These are phyloP conservation scores for Thunnus thynnus DNA, from an alignment of 2,113 vertebrate genomes.

Conservation along the genomic window DNA sequence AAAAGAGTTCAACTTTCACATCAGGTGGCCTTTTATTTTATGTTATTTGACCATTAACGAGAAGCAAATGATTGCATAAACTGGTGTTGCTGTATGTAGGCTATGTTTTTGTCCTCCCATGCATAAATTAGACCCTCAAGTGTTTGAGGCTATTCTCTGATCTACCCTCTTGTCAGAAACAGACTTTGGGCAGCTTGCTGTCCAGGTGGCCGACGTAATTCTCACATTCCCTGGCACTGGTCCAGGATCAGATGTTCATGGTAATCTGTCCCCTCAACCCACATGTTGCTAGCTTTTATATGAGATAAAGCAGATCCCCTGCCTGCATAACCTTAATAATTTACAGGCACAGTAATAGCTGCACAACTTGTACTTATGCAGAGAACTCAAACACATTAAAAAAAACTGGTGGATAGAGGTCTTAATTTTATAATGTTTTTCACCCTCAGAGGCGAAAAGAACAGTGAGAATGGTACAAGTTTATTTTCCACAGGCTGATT, in stretches of 20 bases:
- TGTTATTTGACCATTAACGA: conserved; percentile 9
- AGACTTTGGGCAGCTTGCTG: conserved; percentile 32
- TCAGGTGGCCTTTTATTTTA: not conserved
- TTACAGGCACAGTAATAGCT: conserved; percentile 52
- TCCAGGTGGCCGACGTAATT: conserved; percentile 66
- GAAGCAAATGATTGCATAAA: conserved; percentile 23
- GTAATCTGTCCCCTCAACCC: conserved; percentile 50
- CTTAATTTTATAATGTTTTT: conserved; percentile 9
- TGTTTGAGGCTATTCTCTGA: conserved; percentile 53
- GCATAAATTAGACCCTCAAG: conserved; percentile 38
- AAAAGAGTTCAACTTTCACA: no score
- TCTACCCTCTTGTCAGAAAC: conserved; percentile 48
- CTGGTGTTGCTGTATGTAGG: not conserved
- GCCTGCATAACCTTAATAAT: conserved; percentile 58
- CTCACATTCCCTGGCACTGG: conserved; percentile 37
- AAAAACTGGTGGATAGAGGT: not conserved
- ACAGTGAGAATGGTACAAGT: not conserved
- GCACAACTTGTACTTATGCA: conserved; percentile 28
- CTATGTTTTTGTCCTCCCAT: conserved; percentile 13
- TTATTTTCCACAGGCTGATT: not conserved
- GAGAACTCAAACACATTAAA: conserved; percentile 6
- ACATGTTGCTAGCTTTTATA: conserved; percentile 52
- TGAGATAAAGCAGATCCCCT: conserved; percentile 43
- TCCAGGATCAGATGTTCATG: conserved; percentile 64
- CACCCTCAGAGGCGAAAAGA: conserved; percentile 16